These are phyloP conservation scores for Schizopygopsis malacanthus DNA, from an alignment of 2,797 vertebrate species.

Conservation along the genomic window DNA sequence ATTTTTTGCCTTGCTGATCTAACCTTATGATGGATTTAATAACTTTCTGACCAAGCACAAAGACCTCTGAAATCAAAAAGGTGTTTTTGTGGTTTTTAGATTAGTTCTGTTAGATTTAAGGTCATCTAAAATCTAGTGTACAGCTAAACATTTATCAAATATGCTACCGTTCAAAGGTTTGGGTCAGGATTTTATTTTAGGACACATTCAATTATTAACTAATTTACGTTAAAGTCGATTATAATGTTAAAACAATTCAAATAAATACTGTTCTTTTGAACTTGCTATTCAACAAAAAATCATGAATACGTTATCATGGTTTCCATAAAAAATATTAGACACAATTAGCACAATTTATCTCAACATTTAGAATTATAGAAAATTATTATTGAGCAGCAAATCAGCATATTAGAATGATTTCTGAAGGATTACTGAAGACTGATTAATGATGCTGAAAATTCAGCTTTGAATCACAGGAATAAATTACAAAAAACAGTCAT, in stretches of 20 bases:
- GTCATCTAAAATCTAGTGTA: neutral
- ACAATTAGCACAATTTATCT: neutral
- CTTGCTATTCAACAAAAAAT: neutral
- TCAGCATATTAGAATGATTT: neutral
- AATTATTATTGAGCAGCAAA: neutral
- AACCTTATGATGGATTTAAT: neutral
- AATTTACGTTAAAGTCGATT: neutral
- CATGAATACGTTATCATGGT: neutral
- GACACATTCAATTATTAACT: neutral
- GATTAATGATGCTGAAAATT: neutral
- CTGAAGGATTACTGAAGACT: neutral
- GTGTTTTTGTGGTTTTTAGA: neutral
- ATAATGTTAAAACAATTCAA: neutral
- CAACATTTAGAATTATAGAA: neutral
- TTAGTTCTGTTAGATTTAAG: neutral
- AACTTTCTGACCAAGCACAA: neutral
- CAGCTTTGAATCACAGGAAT: neutral
- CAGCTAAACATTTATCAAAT: neutral
- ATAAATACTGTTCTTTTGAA: neutral
- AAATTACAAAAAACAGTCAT: neutral
- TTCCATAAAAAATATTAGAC: neutral
- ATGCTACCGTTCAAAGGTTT: neutral
- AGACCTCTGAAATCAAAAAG: neutral
- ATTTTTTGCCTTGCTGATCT: neutral
- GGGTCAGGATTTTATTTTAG: neutral